Evolutionary conservation across 2,797 vertebrate genomes (phyloP).

Genomic region (Tangara arthus): DNA sequence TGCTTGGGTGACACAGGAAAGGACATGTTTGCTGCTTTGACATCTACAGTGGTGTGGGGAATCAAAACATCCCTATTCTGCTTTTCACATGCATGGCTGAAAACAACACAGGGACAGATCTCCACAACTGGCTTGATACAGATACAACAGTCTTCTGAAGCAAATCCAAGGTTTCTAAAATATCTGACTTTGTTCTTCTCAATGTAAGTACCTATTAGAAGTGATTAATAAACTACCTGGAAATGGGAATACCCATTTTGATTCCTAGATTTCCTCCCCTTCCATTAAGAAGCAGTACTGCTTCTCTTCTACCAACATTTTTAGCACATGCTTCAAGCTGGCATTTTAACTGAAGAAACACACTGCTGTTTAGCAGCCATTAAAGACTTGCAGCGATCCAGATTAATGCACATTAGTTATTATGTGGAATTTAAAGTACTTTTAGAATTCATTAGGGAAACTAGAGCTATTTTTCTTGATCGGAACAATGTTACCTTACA

Average conservation of each 20-base stretch:
- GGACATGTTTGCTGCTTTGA: background rate
- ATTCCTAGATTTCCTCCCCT: background rate
- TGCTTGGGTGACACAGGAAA: background rate
- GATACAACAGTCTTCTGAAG: background rate
- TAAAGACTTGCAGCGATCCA: background rate
- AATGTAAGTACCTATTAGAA: background rate
- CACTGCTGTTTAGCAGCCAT: background rate
- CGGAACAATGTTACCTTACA: background rate
- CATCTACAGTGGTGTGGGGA: background rate
- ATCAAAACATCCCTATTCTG: background rate
- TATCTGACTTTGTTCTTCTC: background rate
- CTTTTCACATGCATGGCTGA: background rate
- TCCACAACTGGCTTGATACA: background rate
- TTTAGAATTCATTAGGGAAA: conserved; percentile 32
- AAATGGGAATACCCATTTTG: background rate
- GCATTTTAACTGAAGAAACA: background rate
- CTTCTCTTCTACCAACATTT: background rate
- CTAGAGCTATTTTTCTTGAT: background rate
- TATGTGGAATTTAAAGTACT: background rate
- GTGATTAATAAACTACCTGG: background rate
- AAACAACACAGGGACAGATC: background rate
- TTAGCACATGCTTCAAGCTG: background rate
- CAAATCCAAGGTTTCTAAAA: background rate
- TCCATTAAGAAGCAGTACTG: background rate
- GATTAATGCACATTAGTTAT: conserved; percentile 6